Conservation (phyloP, 2,888 invertebrate genomes). For the Dioctria rufipes region DNA sequence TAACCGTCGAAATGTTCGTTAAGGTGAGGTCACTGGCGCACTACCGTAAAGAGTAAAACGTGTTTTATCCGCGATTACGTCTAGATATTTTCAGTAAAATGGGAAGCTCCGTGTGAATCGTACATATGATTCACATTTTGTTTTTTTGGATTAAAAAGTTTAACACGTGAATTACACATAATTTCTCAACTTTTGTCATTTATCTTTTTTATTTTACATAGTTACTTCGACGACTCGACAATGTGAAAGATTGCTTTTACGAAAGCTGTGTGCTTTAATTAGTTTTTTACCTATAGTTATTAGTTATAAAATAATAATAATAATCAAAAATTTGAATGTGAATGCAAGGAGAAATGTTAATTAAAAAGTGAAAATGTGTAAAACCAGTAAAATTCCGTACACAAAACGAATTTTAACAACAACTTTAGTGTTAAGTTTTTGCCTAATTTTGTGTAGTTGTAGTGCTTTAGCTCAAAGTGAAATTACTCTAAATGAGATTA, state of each 20-base stretch:
- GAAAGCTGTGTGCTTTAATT: too few relatives aligned
- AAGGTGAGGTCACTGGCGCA: constrained; percentile 31
- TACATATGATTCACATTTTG: constrained; percentile 26
- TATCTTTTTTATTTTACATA: not conserved
- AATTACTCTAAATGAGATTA: constrained; percentile 55
- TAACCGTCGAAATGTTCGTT: constrained; percentile 42
- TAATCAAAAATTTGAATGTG: too few relatives aligned
- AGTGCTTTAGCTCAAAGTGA: constrained; percentile 40
- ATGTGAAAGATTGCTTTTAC: constrained; percentile 1
- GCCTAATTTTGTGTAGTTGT: not conserved
- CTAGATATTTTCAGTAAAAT: constrained; percentile 20
- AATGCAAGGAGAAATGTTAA: constrained; percentile 7
- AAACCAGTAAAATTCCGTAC: not conserved
- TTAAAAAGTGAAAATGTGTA: constrained; percentile 43
- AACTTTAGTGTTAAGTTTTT: constrained; percentile 4
- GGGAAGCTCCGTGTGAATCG: constrained; percentile 7
- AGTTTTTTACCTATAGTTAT: too few relatives aligned
- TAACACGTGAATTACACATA: not conserved
- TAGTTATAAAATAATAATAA: too few relatives aligned
- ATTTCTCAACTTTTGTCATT: not conserved
- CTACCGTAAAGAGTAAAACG: constrained; percentile 27
- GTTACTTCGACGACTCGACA: not conserved
- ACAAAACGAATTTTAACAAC: constrained; percentile 24
- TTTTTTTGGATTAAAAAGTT: constrained; percentile 25
- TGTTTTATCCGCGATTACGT: constrained; percentile 17